Evolutionary conservation across 2,797 vertebrate species (phyloP).

Genomic region (Myripristis murdjan): DNA sequence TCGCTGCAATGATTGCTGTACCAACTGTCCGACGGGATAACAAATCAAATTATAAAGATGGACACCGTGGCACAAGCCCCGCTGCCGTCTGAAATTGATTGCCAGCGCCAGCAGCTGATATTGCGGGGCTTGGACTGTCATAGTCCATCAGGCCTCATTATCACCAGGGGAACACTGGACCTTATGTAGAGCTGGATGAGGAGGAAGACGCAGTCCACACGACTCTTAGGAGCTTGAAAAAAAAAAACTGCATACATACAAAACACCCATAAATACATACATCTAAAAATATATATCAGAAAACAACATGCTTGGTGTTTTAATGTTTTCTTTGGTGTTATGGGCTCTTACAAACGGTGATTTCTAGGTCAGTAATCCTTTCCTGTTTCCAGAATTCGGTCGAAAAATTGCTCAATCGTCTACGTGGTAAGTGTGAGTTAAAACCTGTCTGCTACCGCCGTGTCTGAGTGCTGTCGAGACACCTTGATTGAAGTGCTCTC

Average conservation of each 20-base stretch:
- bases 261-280: conserved; percentile 11
- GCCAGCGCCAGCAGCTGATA: conserved; percentile 76
- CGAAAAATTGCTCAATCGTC: conserved; percentile 27
- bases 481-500: conserved; percentile 79
- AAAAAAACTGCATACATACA: background rate
- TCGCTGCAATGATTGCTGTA: conserved; percentile 77
- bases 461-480: conserved; percentile 45
- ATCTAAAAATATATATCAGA: background rate
- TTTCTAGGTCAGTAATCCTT: conserved; percentile 10
- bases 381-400: background rate
- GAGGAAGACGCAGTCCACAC: conserved; percentile 46
- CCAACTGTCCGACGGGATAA: conserved; percentile 81
- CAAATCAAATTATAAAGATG: conserved; percentile 85
- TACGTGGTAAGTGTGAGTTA: conserved; percentile 36
- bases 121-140: conserved; percentile 73
- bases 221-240: conserved; percentile 15
- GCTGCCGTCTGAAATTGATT: conserved; percentile 78
- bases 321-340: background rate
- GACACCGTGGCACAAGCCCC: conserved; percentile 69
- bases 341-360: conserved; percentile 4
- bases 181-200: conserved; percentile 64
- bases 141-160: conserved; percentile 82
- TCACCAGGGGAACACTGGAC: conserved; percentile 75
- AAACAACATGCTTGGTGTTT: background rate
- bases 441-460: conserved; percentile 48